Evolutionary conservation across 2,797 vertebrate genomes (phyloP).

Genomic region (Telmatherina bonti): DNA sequence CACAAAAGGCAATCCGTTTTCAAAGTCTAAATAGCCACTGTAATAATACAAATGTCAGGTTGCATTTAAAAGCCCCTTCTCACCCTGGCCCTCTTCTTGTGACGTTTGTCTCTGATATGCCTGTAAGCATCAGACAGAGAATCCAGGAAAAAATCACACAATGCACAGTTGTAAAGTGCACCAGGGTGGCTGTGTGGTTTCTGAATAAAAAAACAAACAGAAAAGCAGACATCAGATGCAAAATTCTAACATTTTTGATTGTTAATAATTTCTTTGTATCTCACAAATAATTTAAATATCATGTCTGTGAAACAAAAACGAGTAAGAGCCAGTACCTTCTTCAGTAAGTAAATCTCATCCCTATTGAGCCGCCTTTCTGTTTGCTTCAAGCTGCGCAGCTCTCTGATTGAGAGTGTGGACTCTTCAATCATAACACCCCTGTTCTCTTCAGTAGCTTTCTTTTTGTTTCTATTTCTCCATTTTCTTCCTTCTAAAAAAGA

Average conservation of each 20-base stretch:
- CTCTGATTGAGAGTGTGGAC: slow-evolving; percentile 82
- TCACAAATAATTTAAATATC: neutral
- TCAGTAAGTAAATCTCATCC: slow-evolving; percentile 87
- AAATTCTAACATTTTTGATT: neutral
- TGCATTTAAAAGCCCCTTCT: slow-evolving; percentile 27
- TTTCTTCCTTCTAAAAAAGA: slow-evolving; percentile 73
- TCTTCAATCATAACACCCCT: slow-evolving; percentile 86
- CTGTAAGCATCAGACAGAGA: slow-evolving; percentile 88
- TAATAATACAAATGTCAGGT: neutral
- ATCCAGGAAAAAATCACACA: slow-evolving; percentile 90
- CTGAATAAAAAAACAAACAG: slow-evolving; percentile 68
- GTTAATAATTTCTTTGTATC: neutral
- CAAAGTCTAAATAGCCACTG: neutral
- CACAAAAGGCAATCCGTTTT: neutral
- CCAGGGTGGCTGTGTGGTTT: slow-evolving; percentile 85
- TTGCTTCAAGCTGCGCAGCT: slow-evolving; percentile 83
- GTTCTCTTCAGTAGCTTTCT: slow-evolving; percentile 79
- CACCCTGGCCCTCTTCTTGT: slow-evolving; percentile 91
- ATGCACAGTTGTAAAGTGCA: slow-evolving; percentile 87
- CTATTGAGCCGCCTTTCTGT: slow-evolving; percentile 85
- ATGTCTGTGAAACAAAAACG: neutral
- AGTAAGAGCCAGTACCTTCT: slow-evolving; percentile 80
- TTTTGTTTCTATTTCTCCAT: slow-evolving; percentile 76
- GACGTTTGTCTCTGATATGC: slow-evolving; percentile 92
- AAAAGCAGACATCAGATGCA: neutral